Percentiles rank a stretch among this genome's conserved stretches.
Conservation (phyloP, 2,113 vertebrate genomes). For the Alethe castanea region DNA sequence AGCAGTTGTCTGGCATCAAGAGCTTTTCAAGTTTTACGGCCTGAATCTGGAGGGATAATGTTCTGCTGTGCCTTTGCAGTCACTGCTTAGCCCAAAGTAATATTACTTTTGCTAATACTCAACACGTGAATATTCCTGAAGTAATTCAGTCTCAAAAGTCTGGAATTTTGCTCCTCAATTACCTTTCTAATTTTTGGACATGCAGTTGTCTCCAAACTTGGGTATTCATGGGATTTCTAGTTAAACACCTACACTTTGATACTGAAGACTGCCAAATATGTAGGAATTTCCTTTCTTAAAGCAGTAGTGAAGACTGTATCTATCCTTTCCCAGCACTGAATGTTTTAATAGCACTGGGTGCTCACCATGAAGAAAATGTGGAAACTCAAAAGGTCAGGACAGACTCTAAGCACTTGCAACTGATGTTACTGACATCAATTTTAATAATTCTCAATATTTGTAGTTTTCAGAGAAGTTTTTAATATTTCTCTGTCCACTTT, state of each 20-base stretch:
- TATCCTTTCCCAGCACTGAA: constrained; percentile 78
- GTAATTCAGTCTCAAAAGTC: constrained; percentile 72
- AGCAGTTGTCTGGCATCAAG: constrained; percentile 78
- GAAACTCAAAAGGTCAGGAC: constrained; percentile 71
- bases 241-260: constrained; percentile 76
- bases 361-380: constrained; percentile 74
- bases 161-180: constrained; percentile 68
- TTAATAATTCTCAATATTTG: constrained; percentile 77
- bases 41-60: constrained; percentile 74
- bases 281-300: constrained; percentile 77
- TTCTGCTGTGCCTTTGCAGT: constrained; percentile 84
- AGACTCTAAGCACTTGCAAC: constrained; percentile 74
- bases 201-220: constrained; percentile 75
- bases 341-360: constrained; percentile 77
- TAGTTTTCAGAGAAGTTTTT: constrained; percentile 81
- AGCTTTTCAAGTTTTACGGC: constrained; percentile 74
- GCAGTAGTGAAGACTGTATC: constrained; percentile 72
- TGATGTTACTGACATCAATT: constrained; percentile 76
- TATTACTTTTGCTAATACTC: constrained; percentile 75
- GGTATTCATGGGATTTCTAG: constrained; percentile 78
- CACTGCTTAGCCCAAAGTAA: constrained; percentile 83
- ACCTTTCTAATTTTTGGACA: constrained; percentile 75
- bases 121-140: constrained; percentile 69
- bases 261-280: constrained; percentile 83
- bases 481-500: constrained; percentile 80